phyloP scores from a whole-genome alignment of 2,888 invertebrate species.

The Phyllotreta cruciferae region DNA sequence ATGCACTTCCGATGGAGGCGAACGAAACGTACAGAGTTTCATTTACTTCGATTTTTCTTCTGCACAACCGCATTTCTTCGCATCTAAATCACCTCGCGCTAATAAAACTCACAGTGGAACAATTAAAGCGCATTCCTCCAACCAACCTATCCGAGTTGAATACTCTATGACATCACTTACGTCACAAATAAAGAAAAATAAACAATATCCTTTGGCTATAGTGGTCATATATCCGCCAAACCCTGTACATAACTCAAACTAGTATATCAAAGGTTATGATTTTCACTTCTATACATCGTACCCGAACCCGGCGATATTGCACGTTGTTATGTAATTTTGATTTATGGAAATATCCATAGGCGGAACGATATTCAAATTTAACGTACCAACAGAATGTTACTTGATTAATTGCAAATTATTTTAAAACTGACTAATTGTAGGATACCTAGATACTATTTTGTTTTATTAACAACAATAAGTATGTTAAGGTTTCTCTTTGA shows the following conservation, averaged over 20 bases:
- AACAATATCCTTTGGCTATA: constrained; percentile 31
- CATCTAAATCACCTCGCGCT: no score
- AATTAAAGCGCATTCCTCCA: constrained; percentile 8
- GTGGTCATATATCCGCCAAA: constrained; percentile 29
- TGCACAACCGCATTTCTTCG: no score
- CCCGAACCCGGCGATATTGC: constrained; percentile 27
- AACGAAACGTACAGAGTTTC: not conserved
- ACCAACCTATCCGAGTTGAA: not conserved
- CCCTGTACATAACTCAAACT: constrained; percentile 34
- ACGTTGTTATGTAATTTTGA: constrained; percentile 42
- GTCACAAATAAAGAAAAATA: constrained; percentile 3
- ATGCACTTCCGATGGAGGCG: constrained; percentile 51
- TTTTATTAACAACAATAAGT: no score
- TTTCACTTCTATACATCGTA: constrained; percentile 34
- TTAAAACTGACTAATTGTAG: no score
- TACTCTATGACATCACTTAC: constrained; percentile 10
- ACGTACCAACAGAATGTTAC: no score
- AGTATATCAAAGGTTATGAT: constrained; percentile 37
- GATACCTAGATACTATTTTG: no score
- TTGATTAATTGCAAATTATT: no score
- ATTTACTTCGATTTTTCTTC: no score
- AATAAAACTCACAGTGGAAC: not conserved
- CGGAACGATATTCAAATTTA: not conserved
- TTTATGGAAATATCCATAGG: constrained; percentile 37
- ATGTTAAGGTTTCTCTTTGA: no score